phyloP scores from a whole-genome alignment of 2,113 vertebrate genomes.

The Lanius collurio region DNA sequence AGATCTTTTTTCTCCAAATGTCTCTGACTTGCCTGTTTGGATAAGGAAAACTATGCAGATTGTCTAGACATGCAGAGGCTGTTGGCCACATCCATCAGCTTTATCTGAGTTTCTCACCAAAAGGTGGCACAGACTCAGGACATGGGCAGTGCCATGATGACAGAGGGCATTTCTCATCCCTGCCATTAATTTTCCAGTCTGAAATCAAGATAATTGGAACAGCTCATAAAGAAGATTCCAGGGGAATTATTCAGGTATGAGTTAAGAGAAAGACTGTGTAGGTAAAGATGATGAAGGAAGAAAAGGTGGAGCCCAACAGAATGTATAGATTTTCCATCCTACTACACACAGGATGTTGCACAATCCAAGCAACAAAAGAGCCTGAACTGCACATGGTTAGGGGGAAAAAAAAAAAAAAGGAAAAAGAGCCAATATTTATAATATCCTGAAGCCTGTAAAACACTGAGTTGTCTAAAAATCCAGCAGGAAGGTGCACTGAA shows the following conservation, averaged over 20 bases:
- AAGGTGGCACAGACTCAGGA: neutral
- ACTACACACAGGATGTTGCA: neutral
- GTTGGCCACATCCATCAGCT: neutral
- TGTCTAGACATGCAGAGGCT: constrained; percentile 12
- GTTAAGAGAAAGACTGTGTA: neutral
- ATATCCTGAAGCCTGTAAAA: constrained; percentile 7
- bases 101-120: neutral
- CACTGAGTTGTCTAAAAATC: neutral
- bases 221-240: neutral
- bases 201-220: neutral
- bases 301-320: neutral
- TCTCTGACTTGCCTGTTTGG: constrained; percentile 1
- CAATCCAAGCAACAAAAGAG: neutral
- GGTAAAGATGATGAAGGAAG: neutral
- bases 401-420: neutral
- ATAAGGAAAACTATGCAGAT: constrained; percentile 10
- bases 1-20: neutral
- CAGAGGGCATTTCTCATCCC: neutral
- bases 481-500: constrained; percentile 1
- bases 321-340: neutral
- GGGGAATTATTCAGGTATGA: neutral
- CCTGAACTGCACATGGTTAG: neutral
- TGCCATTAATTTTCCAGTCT: neutral
- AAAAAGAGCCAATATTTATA: constrained; percentile 4
- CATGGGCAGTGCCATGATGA: neutral